phyloP scores from a whole-genome alignment of 2,888 invertebrate genomes.

The Cerceris rybyensis region DNA sequence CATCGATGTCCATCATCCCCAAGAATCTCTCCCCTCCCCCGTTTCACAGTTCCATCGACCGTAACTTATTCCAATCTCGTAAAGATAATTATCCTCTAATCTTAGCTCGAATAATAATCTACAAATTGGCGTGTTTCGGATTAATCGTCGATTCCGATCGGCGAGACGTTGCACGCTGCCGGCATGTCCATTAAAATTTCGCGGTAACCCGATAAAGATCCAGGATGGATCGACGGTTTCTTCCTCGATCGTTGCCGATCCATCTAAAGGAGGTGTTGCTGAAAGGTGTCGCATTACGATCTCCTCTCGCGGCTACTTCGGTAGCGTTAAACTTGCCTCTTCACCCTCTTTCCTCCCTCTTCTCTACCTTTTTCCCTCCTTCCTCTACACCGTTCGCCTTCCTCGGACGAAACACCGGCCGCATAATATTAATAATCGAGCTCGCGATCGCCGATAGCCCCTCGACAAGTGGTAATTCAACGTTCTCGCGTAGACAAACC shows the following conservation, averaged over 20 bases:
- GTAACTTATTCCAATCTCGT: neutral
- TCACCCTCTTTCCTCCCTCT: neutral
- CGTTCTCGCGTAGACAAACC: slow-evolving; percentile 33
- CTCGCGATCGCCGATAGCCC: slow-evolving; percentile 31
- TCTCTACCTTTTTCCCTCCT: neutral
- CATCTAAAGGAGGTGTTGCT: slow-evolving; percentile 30
- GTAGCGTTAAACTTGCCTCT: too few relatives aligned
- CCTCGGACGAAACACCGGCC: slow-evolving; percentile 6
- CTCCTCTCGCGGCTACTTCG: slow-evolving; percentile 4
- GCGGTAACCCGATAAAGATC: slow-evolving; percentile 21
- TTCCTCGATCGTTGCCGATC: slow-evolving; percentile 39
- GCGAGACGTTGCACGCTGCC: slow-evolving; percentile 4
- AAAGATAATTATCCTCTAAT: neutral
- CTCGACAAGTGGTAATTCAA: slow-evolving; percentile 11
- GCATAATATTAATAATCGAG: slow-evolving; percentile 53
- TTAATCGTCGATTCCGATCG: neutral
- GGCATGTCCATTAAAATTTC: slow-evolving; percentile 9
- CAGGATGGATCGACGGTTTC: slow-evolving; percentile 3
- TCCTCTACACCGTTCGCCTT: neutral
- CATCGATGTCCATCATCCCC: too few relatives aligned
- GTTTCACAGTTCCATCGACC: neutral
- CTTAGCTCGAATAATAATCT: neutral
- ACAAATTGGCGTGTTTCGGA: neutral
- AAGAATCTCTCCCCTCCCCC: too few relatives aligned
- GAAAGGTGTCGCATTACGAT: slow-evolving; percentile 64